phyloP scores from a whole-genome alignment of 2,797 vertebrate species.

The Austrolebias charrua region DNA sequence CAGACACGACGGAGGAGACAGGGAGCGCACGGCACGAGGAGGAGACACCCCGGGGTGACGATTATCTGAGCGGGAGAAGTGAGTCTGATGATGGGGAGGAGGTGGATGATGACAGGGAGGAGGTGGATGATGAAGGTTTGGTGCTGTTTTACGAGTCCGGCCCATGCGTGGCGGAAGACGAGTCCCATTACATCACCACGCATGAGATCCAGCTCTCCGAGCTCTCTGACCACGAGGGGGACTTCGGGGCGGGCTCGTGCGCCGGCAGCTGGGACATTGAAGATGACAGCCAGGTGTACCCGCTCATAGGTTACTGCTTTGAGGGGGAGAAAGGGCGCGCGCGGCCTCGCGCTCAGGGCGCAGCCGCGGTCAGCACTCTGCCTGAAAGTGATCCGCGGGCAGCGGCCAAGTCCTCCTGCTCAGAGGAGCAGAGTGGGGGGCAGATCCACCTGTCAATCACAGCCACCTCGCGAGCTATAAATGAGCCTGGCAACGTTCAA shows the following conservation, averaged over 20 bases:
- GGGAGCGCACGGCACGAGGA: constrained; percentile 65
- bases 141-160: constrained; percentile 65
- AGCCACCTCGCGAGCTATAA: constrained; percentile 90
- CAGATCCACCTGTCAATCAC: constrained; percentile 98
- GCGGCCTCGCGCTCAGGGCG: constrained; percentile 29
- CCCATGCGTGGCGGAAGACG: constrained; percentile 72
- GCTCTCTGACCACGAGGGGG: constrained; percentile 85
- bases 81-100: constrained; percentile 59
- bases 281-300: constrained; percentile 87
- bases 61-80: constrained; percentile 42
- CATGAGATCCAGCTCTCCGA: constrained; percentile 95
- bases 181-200: constrained; percentile 93
- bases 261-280: constrained; percentile 86
- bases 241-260: constrained; percentile 82
- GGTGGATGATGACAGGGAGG: constrained; percentile 40
- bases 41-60: constrained; percentile 44
- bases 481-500: constrained; percentile 85
- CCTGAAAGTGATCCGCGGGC: constrained; percentile 79
- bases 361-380: constrained; percentile 76
- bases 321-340: constrained; percentile 53
- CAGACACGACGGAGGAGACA: constrained; percentile 28
- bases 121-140: constrained; percentile 49
- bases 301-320: constrained; percentile 89
- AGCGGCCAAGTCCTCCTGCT: constrained; percentile 63
- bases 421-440: constrained; percentile 72